Evolutionary conservation across 1,140 invertebrate species (phyloP).

Genomic region (Drosophila kikkawai): DNA sequence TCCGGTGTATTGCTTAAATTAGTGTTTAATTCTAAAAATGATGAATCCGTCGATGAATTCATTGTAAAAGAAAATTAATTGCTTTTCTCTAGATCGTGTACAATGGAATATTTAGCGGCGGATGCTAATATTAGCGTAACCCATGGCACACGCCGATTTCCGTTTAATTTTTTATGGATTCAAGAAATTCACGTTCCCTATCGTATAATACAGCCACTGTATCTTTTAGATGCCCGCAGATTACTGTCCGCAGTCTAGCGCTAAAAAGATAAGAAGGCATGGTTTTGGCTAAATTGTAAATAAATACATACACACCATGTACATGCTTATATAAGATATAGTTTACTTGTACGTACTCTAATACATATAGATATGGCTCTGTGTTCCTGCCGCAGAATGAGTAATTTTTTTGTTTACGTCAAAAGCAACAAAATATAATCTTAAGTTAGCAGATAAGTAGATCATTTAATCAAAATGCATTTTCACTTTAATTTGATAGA

Average conservation of each 20-base stretch:
- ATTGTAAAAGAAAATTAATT: conserved; percentile 6
- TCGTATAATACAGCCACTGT: conserved; percentile 66
- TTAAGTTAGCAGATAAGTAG: conserved; percentile 42
- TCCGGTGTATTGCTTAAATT: conserved; percentile 26
- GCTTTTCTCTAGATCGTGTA: not conserved
- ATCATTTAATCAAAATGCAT: conserved; percentile 30
- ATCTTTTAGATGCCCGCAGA: conserved; percentile 76
- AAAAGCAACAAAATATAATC: conserved; percentile 39
- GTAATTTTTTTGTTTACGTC: conserved; percentile 57
- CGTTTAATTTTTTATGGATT: conserved; percentile 27
- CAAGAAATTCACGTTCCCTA: conserved; percentile 32
- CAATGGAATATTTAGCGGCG: conserved; percentile 3
- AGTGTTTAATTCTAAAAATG: not conserved
- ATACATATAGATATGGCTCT: conserved; percentile 25
- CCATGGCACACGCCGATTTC: conserved; percentile 41
- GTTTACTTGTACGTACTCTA: conserved; percentile 12
- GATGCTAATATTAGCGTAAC: conserved; percentile 7
- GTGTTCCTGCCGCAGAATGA: conserved; percentile 55
- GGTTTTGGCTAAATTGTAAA: conserved; percentile 64
- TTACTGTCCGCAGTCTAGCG: conserved; percentile 75
- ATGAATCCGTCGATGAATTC: conserved; percentile 13
- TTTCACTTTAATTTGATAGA: not conserved
- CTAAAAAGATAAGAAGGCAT: conserved; percentile 72
- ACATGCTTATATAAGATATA: conserved; percentile 19
- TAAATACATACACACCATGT: conserved; percentile 25